Base-by-base conservation (phyloP, 30 jellyfish, hydroid and myxozoan species). In the Rhopilema esculentum region DNA sequence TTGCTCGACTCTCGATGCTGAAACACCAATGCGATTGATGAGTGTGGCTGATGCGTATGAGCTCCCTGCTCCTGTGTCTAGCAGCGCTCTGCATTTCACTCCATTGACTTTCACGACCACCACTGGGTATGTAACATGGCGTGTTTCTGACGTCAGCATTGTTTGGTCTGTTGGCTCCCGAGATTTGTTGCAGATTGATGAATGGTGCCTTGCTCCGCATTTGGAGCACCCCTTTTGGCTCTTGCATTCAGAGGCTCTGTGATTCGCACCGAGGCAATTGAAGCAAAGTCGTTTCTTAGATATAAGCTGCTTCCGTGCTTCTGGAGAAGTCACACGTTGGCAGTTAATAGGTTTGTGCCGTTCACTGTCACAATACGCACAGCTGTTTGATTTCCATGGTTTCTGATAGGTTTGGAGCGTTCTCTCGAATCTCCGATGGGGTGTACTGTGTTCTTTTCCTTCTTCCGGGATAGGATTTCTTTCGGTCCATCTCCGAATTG, bases 1-100 rank as follows among this genome's bases (percentile, higher is more conserved):
- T n/a, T n/a, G n/a, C n/a, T n/a, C n/a, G n/a, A n/a, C n/a, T n/a
- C n/a, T n/a, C n/a, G n/a, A n/a, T n/a, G n/a, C n/a, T n/a, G n/a
- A n/a, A n/a, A n/a, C n/a, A n/a, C n/a, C n/a, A n/a, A n/a, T n/a
- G n/a, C n/a, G n/a, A n/a, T n/a, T n/a, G n/a, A n/a, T n/a, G n/a
- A n/a, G n/a, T n/a, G n/a, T n/a, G n/a, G n/a, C n/a, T n/a, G 18
- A 84, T 51, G 65, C 74, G 33, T 84, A 84, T 1, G 87, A 71
- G 87, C 93, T 72, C 31, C 93, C 93, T 49, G 97, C 83, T 33
- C 94, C 94, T 7, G 63, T 52, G 33, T 73, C 94, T 4, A 73
- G 67, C 26, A 73, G 91, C 12, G 83, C 91, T 16, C 73, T 21
- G 57, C 91, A 88, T 71, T 32, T 78, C 21, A 87, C 68, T 1